Evolutionary conservation across 2,888 invertebrate genomes (phyloP).

Genomic region (Troides aeacus): DNA sequence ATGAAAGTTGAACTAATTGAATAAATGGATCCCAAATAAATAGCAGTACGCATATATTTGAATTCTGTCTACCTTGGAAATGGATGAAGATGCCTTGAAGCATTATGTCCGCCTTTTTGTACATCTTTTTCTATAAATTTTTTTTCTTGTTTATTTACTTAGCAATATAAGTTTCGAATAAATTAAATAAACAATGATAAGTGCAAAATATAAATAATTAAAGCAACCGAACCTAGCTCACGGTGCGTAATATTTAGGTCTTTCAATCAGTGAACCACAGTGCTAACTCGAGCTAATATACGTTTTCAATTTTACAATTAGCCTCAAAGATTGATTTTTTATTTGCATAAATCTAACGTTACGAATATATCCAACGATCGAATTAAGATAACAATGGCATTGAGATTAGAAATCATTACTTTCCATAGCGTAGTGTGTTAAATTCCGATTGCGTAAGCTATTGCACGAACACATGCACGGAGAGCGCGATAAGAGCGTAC

Average conservation of each 20-base stretch:
- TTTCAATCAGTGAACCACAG: constrained; percentile 8
- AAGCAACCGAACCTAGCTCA: no score
- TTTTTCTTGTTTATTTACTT: no score
- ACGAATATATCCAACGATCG: constrained; percentile 38
- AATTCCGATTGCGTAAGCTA: constrained; percentile 59
- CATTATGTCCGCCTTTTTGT: no score
- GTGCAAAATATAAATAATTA: no score
- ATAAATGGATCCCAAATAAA: no score
- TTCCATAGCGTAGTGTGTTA: constrained; percentile 53
- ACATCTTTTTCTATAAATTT: no score
- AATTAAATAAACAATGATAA: no score
- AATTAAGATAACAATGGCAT: constrained; percentile 63
- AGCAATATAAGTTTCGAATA: no score
- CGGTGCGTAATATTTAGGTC: neutral
- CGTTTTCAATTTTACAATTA: constrained; percentile 19
- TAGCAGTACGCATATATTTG: no score
- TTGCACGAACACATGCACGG: constrained; percentile 47
- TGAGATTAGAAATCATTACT: constrained; percentile 67
- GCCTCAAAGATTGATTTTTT: constrained; percentile 24
- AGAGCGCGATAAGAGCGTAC: constrained; percentile 42
- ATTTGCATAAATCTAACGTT: constrained; percentile 32
- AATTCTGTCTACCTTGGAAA: no score
- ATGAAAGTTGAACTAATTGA: no score
- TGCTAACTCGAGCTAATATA: constrained; percentile 1
- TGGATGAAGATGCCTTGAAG: no score